Base-by-base conservation (phyloP, 2,113 vertebrate genomes). In the Pituophis catenifer region DNA sequence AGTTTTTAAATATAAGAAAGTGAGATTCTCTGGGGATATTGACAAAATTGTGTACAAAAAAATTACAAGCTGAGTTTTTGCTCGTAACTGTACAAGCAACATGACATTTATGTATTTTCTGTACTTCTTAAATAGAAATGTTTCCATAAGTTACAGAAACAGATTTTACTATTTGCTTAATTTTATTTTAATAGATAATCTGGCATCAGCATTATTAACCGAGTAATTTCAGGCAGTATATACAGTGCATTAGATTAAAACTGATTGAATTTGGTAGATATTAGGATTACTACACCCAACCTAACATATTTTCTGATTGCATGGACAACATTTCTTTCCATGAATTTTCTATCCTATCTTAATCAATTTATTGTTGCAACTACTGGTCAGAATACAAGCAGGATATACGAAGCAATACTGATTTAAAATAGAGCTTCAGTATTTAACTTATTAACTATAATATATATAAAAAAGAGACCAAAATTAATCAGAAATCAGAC, bases 31-130 rank as follows among this genome's bases (percentile, higher is more conserved):
- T 0, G 88, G 94, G 59, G 33, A 89, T 94, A 58, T 90, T 57
- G 65, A 95, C 94, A 57, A 94, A 96, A 94, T 94, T 95, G 96
- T 93, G 92, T 95, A 95, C 95, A 65, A 70, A 94, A 95, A 94
- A 96, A 96, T 95, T 95, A 92, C 95, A 88, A 95, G 93, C 53
- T 86, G 89, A 93, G 94, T 96, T 94, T 88, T 89, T 92, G 81
- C 94, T 96, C 93, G 94, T 91, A 58, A 50, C 85, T 94, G 86
- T 75, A 75, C 75, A 95, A 94, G 93, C 93, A 81, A 81, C 70
- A 81, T 13, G 15, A 75, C n/a, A 75, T 75, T 75, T 75, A 33
- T 33, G n/a, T 75, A 75, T 38, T 75, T 75, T 75, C 13, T 19
- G 70, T 75, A 93, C 53, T 92, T 93, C 96, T 95, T 97, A 96